These are phyloP conservation scores for Dicycla oo DNA, from an alignment of 2,888 invertebrate genomes.

Conservation along the genomic window DNA sequence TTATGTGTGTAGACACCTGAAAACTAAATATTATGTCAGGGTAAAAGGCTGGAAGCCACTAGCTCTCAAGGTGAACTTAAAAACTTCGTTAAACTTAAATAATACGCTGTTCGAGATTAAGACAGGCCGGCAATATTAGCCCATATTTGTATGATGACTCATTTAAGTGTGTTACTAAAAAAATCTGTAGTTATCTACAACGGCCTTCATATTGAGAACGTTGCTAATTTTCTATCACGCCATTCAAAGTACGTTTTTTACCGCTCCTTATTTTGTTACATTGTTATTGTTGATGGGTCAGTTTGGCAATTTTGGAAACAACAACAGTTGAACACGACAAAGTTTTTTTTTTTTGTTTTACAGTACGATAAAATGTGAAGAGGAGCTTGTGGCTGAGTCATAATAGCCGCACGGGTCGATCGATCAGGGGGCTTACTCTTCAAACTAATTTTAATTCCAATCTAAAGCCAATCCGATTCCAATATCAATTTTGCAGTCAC, in stretches of 20 bases:
- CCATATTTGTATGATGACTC: conserved; percentile 40
- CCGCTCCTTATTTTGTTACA: neutral
- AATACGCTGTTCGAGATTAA: conserved; percentile 21
- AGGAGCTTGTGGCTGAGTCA: too few species aligned
- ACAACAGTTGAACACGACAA: neutral
- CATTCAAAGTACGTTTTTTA: conserved; percentile 24
- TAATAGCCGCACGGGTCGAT: too few species aligned
- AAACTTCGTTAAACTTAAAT: neutral
- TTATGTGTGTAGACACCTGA: neutral
- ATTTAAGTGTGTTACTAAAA: conserved; percentile 46
- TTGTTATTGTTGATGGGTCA: conserved; percentile 10
- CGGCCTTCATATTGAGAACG: conserved; percentile 57
- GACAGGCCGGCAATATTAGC: conserved; percentile 18
- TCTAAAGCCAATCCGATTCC: too few species aligned
- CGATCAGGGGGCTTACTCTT: too few species aligned
- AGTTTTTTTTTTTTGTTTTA: too few species aligned
- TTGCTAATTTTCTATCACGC: conserved; percentile 65
- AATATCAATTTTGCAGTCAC: too few species aligned
- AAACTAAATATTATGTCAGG: neutral
- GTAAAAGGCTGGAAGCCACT: too few species aligned
- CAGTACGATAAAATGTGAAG: neutral
- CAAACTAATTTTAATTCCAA: too few species aligned
- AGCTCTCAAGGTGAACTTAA: neutral
- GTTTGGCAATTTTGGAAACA: neutral
- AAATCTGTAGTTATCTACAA: conserved; percentile 72